Conservation (phyloP, 1,140 invertebrate genomes). For the Yoshiicerus persimilis region DNA sequence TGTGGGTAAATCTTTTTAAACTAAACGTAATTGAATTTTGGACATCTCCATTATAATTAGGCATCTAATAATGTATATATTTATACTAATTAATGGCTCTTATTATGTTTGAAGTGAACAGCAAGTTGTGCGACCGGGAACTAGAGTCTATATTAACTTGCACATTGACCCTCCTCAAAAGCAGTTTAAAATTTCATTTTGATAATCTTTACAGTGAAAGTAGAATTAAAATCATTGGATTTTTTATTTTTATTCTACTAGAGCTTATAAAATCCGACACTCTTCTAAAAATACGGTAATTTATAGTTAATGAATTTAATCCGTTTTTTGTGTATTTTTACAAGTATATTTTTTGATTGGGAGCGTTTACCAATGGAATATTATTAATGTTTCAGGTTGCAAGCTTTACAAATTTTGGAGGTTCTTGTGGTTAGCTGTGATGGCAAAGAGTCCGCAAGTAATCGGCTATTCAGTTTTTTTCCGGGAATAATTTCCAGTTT, state of each 20-base stretch:
- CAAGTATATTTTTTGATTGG: background rate
- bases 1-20: background rate
- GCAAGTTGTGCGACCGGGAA: background rate
- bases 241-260: slow-evolving; percentile 19
- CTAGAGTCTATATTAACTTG: background rate
- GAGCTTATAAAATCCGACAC: background rate
- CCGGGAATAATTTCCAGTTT: background rate
- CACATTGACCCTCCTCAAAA: background rate
- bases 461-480: background rate
- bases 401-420: background rate
- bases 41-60: background rate
- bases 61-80: too few relatives aligned
- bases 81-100: too few relatives aligned
- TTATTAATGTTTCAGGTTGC: background rate
- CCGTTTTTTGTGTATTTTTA: background rate
- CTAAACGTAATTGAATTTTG: background rate
- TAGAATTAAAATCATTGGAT: background rate
- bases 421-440: background rate
- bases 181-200: background rate
- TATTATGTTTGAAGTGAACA: background rate
- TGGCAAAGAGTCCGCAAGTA: background rate
- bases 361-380: background rate
- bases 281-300: background rate
- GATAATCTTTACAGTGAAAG: background rate
- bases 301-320: background rate